Base-by-base conservation (phyloP, 1,140 invertebrate species). In the Diorhabda sublineata region DNA sequence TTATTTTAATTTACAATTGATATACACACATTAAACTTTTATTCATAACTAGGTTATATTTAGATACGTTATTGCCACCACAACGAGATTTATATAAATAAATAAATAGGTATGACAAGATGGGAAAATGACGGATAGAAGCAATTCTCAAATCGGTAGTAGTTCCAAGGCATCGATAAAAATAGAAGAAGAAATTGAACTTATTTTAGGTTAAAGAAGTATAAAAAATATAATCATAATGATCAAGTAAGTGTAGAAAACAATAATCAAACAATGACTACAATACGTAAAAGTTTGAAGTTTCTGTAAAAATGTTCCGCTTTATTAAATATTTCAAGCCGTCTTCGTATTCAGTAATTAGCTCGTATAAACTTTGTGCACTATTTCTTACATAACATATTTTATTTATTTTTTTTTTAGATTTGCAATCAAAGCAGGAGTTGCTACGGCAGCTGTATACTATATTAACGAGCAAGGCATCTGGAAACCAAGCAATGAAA, bases 391-490 rank as follows among this genome's bases (percentile, higher is more conserved):
- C n/a, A 8, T 58, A 66, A 61, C 45, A 42, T 8, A 11, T 26
- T 6, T 42, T 4, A 59, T 7, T 44, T 64, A 9, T 44, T 0
- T 69, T 61, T 69, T 61, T 76, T 76, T 43, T 64, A 86, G 85
- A 76, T 85, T 86, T 76, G 82, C 81, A 41, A 72, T 85, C 58
- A 86, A 85, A 79, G 81, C 81, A 59, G 84, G 82, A 60, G 73
- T 86, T 62, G 78, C 84, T 5, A 81, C 83, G 9, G 79, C 81
- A 60, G 82, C 84, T 42, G 79, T 84, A 45, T 86, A 86, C 69
- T 85, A 85, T 72, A 82, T 83, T 63, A 78, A 83, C 3, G 82
- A 85, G 56, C 83, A 85, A 80, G 84, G 85, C 44, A 81, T 86
- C n/a, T 86, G 84, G 84, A 83, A 82, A 73, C 83, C 83, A 52